Evolutionary conservation across 2,113 vertebrate genomes (phyloP).

Genomic region (Brachypteracias leptosomus): DNA sequence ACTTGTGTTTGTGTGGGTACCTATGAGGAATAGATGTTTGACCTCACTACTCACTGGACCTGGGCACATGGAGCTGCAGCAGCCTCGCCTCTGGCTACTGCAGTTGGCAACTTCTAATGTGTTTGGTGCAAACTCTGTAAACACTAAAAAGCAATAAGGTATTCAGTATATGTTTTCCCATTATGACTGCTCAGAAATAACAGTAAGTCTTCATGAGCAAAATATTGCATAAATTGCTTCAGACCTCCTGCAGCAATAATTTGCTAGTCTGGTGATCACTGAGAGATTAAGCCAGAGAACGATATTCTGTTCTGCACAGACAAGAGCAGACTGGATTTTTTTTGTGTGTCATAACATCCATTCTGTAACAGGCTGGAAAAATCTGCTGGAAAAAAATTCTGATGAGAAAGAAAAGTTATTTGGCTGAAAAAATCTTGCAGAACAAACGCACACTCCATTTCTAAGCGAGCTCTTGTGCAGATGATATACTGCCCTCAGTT

Average conservation of each 20-base stretch:
- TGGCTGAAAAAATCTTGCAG: background rate
- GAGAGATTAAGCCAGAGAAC: conserved; percentile 1
- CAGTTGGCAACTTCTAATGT: background rate
- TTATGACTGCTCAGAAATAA: conserved; percentile 19
- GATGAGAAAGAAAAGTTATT: conserved; percentile 29
- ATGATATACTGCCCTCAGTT: conserved; percentile 63
- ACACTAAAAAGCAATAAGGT: conserved; percentile 2
- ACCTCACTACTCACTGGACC: background rate
- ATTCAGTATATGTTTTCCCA: background rate
- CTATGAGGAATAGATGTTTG: background rate
- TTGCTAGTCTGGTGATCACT: conserved; percentile 2
- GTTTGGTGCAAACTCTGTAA: background rate
- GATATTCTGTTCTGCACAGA: background rate
- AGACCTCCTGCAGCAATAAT: conserved; percentile 21
- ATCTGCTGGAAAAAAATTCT: conserved; percentile 1
- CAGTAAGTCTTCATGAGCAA: background rate
- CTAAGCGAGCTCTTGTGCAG: background rate
- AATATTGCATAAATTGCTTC: conserved; percentile 7
- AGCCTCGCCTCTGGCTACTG: background rate
- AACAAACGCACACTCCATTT: background rate
- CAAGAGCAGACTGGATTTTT: background rate
- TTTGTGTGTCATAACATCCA: conserved; percentile 6
- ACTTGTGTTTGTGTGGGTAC: background rate
- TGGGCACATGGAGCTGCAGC: background rate
- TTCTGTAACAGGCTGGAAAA: conserved; percentile 32